Evolutionary conservation across 2,888 invertebrate species (phyloP).

Genomic region (Caenorhabditis sinica): DNA sequence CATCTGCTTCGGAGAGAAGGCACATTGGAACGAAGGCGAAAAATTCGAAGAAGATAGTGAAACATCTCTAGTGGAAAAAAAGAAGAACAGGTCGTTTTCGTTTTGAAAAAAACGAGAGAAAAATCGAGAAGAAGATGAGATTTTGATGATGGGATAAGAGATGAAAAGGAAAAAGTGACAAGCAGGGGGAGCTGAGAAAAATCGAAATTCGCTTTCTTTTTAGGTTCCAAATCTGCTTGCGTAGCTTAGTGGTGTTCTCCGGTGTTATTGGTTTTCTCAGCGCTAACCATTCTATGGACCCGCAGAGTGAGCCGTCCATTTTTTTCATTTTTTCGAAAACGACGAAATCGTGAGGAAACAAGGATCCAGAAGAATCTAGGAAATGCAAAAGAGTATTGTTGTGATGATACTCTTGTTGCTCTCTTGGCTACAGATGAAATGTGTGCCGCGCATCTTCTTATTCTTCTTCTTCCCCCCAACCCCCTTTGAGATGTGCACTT

Average conservation of each 20-base stretch:
- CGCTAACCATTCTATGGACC: too few species aligned
- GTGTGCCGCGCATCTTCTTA: slow-evolving; percentile 51
- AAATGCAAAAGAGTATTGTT: neutral
- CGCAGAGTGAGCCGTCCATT: too few species aligned
- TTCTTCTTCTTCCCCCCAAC: neutral
- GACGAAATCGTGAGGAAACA: too few species aligned
- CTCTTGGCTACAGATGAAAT: slow-evolving; percentile 59
- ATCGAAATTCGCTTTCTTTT: neutral
- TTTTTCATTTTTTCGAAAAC: too few species aligned
- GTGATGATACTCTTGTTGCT: slow-evolving; percentile 53
- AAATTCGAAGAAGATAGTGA: slow-evolving; percentile 17
- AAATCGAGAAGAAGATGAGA: slow-evolving; percentile 3
- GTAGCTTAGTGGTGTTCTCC: too few species aligned
- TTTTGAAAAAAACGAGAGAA: slow-evolving; percentile 6
- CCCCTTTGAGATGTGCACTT: slow-evolving; percentile 43
- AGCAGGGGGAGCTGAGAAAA: neutral
- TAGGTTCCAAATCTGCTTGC: too few species aligned
- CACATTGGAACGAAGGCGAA: slow-evolving; percentile 18
- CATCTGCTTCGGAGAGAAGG: slow-evolving; percentile 18
- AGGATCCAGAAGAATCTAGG: neutral
- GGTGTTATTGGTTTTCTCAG: too few species aligned
- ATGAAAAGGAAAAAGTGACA: slow-evolving; percentile 42
- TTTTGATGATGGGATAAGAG: slow-evolving; percentile 16
- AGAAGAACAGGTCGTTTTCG: slow-evolving; percentile 50
- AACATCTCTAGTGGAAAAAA: slow-evolving; percentile 17